These are phyloP conservation scores for Rhynchonema sp. DNA, from an alignment of 2,888 invertebrate species.

Conservation along the genomic window DNA sequence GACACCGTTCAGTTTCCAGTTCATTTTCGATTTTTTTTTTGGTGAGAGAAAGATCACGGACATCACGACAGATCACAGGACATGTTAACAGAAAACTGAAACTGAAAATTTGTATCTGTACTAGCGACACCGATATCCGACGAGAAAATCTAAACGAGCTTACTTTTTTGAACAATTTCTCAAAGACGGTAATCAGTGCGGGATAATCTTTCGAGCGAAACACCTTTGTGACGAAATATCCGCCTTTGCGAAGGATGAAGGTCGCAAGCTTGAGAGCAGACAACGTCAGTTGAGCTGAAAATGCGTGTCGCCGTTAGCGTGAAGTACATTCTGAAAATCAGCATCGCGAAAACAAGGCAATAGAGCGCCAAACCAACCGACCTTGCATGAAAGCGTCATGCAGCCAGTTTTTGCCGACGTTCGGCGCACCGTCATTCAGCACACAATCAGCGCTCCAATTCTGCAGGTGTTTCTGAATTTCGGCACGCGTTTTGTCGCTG, in stretches of 20 bases:
- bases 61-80: too few relatives aligned
- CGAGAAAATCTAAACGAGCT: not conserved
- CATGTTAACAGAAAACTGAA: too few relatives aligned
- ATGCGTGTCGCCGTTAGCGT: too few relatives aligned
- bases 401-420: conserved; percentile 79
- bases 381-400: conserved; percentile 86
- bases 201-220: conserved; percentile 96
- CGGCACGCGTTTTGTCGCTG: conserved; percentile 45
- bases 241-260: conserved; percentile 65
- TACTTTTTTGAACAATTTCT: conserved; percentile 77
- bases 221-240: conserved; percentile 95
- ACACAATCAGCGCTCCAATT: conserved; percentile 93
- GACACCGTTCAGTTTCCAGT: not conserved
- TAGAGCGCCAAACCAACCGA: conserved; percentile 8
- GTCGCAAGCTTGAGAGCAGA: conserved; percentile 77
- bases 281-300: conserved; percentile 40
- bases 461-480: conserved; percentile 40
- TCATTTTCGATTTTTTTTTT: not conserved
- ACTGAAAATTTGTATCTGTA: too few relatives aligned
- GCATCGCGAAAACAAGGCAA: not conserved
- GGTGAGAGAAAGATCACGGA: too few relatives aligned
- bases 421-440: conserved; percentile 91
- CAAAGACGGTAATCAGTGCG: conserved; percentile 76
- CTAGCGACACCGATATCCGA: not conserved
- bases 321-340: not conserved